Conservation (phyloP, 2,113 vertebrate species). For the Crotalus helleri region DNA sequence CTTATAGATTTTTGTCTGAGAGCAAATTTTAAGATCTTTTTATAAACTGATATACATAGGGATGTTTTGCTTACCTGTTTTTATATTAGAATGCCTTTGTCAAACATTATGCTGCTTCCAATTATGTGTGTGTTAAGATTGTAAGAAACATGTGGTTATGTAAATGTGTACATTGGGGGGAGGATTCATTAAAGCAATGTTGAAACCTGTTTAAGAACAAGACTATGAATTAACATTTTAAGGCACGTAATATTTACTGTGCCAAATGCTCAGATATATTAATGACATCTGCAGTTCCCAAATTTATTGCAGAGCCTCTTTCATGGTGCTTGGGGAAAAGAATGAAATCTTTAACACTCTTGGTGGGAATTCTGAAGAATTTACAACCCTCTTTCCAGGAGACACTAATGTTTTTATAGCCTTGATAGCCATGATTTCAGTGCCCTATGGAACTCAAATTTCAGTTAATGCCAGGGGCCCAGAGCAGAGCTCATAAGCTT, state of each 20-base stretch:
- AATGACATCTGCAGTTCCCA: conserved; percentile 53
- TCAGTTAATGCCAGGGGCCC: conserved; percentile 60
- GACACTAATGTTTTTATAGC: conserved; percentile 73
- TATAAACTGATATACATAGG: neutral
- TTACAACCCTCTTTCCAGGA: conserved; percentile 72
- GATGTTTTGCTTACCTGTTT: neutral
- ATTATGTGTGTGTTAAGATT: neutral
- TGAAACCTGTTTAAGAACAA: conserved; percentile 49
- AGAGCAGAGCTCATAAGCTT: conserved; percentile 51
- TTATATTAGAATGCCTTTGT: neutral
- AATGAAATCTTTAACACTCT: conserved; percentile 65
- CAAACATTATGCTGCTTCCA: neutral
- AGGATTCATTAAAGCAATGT: neutral
- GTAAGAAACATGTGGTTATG: neutral
- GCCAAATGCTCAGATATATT: conserved; percentile 37
- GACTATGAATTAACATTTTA: conserved; percentile 1
- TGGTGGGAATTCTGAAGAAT: conserved; percentile 72
- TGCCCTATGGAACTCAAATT: conserved; percentile 61
- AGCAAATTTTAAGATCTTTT: neutral
- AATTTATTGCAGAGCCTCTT: conserved; percentile 65
- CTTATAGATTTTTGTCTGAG: neutral
- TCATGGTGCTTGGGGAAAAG: conserved; percentile 52
- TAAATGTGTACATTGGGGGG: neutral
- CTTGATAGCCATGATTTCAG: conserved; percentile 69
- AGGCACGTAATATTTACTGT: conserved; percentile 17